Conservation (phyloP, 2,797 vertebrate species). For the Scarus forsteni region DNA sequence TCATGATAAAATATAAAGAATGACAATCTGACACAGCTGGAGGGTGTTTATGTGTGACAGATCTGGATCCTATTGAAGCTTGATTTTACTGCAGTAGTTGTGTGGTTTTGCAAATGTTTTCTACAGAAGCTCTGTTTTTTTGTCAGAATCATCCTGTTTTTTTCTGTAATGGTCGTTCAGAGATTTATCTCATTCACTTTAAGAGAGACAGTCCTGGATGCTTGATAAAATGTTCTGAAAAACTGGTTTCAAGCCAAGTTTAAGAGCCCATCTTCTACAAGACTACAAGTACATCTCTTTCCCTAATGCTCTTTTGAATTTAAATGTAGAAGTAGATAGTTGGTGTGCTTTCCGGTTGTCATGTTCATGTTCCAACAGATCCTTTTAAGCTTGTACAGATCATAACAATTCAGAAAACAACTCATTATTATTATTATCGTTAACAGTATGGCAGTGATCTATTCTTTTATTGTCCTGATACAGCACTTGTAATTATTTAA, state of each 20-base stretch:
- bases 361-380: too few relatives aligned
- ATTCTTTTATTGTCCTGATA: too few relatives aligned
- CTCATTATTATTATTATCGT: too few relatives aligned
- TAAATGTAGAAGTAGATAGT: too few relatives aligned
- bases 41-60: constrained; percentile 47
- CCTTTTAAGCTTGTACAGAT: too few relatives aligned
- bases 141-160: constrained; percentile 61
- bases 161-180: constrained; percentile 57
- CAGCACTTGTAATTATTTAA: too few relatives aligned
- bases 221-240: constrained; percentile 14
- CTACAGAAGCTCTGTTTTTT: constrained; percentile 57
- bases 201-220: constrained; percentile 32
- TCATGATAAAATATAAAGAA: constrained; percentile 18
- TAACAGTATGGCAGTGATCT: too few relatives aligned
- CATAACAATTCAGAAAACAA: too few relatives aligned
- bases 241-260: too few relatives aligned
- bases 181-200: constrained; percentile 30
- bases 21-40: constrained; percentile 34
- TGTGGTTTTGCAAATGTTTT: constrained; percentile 60
- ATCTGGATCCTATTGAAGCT: constrained; percentile 50
- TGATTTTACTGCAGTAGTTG: constrained; percentile 59
- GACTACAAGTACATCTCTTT: background rate
- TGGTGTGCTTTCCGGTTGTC: too few relatives aligned
- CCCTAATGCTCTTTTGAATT: too few relatives aligned
- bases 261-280: background rate